Base-by-base conservation (phyloP, 1,140 invertebrate genomes). In the Nomia melanderi region DNA sequence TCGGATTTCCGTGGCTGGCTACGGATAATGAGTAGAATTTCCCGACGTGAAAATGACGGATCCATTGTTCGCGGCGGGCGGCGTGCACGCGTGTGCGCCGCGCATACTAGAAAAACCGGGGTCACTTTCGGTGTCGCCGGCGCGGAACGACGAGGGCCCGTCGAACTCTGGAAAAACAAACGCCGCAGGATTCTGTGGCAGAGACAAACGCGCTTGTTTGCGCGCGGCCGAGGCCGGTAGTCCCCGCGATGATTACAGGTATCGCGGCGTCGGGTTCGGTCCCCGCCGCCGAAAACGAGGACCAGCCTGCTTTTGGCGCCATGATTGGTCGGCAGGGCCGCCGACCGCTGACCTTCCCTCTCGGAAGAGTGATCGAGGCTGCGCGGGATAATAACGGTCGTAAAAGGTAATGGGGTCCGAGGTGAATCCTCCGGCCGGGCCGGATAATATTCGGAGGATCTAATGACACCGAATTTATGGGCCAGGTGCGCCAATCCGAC, bases 21-120 rank as follows among this genome's bases (percentile, higher is more conserved):
- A 44, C 71, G 41, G 53, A 17, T 83, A 84, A 85, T 79, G 74
- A 86, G 72, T 62, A 67, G 36, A 36, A 76, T 65, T 70, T 29
- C 65, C 57, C 54, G 66, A 63, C 54, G 71, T 81, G 78, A 17
- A 85, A 85, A 83, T 65, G 81, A 83, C 69, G 81, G 69, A 57
- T 41, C 76, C 71, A 86, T 86, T 86, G 84, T 86, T 83, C 69
- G 33, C 57, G 54, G 31, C 3, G 33, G 31, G 74, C 39, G 29
- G 29, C 8, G 36, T 20, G 75, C 29, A 20, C 12, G 29, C 29
- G 75, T 41, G 25, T 7, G 27, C 31, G 25, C 27, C 29, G 31
- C 23, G 41, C 27, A 62, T 71, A 70, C 54, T 70, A 82, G 36
- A 47, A 50, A 41, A 54, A 33, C 41, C 12, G 23, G 12, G 66